These are phyloP conservation scores for Polyergus mexicanus DNA, from an alignment of 1,140 invertebrate genomes.

Conservation along the genomic window DNA sequence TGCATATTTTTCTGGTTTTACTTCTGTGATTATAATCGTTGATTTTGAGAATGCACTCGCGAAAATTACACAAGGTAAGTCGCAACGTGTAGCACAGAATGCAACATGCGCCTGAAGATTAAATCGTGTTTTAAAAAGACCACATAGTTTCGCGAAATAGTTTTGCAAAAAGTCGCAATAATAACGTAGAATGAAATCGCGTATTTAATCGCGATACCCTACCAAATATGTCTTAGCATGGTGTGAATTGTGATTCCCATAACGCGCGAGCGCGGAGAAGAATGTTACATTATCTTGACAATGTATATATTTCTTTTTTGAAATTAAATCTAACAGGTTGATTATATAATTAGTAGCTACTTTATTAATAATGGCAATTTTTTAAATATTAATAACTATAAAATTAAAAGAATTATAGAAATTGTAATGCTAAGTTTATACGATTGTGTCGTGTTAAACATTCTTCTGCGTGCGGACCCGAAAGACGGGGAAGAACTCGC, in stretches of 20 bases:
- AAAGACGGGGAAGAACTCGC: conserved; percentile 44
- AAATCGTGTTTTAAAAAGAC: neutral
- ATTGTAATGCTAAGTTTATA: neutral
- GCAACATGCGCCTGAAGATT: conserved; percentile 11
- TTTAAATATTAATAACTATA: neutral
- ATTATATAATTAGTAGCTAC: neutral
- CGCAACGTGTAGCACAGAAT: neutral
- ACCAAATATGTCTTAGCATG: conserved; percentile 44
- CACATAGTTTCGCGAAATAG: neutral
- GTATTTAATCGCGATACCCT: conserved; percentile 2
- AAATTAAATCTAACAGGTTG: neutral
- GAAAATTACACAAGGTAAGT: conserved; percentile 42
- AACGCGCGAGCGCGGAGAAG: conserved; percentile 50
- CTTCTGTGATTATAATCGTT: conserved; percentile 16
- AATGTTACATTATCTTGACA: conserved; percentile 15
- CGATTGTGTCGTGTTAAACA: neutral
- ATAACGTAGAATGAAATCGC: neutral
- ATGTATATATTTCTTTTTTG: neutral
- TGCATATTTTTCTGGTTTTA: neutral
- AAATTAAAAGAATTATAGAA: neutral
- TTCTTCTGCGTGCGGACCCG: conserved; percentile 50
- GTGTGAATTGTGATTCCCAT: conserved; percentile 52
- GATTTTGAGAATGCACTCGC: conserved; percentile 10
- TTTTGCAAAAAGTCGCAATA: neutral
- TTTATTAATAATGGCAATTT: neutral